Percentiles rank a stretch among this genome's conserved stretches.
Evolutionary conservation across 2,888 invertebrate species (phyloP).

Genomic region (Agriotes lineatus): DNA sequence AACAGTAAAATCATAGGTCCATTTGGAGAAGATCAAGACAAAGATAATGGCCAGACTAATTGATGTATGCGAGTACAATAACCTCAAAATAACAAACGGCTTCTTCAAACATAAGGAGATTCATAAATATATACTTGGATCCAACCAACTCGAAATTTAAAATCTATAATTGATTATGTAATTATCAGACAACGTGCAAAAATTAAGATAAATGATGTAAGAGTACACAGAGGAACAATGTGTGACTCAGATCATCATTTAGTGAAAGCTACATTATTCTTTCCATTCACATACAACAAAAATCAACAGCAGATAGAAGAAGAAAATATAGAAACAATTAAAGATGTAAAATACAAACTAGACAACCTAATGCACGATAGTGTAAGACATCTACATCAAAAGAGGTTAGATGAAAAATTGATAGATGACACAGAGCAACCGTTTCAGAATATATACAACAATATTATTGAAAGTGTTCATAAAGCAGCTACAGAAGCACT

Average conservation of each 20-base stretch:
- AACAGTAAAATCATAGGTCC: slow-evolving; percentile 6
- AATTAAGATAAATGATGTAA: slow-evolving; percentile 5
- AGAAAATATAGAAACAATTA: neutral
- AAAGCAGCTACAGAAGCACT: too few species aligned
- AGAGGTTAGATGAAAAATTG: slow-evolving; percentile 3
- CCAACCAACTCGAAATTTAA: slow-evolving; percentile 6
- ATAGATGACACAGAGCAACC: slow-evolving; percentile 5
- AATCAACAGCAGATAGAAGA: neutral
- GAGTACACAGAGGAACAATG: slow-evolving; percentile 5
- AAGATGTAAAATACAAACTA: slow-evolving; percentile 5
- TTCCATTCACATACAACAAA: neutral
- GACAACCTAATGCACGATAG: slow-evolving; percentile 1
- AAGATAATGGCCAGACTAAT: slow-evolving; percentile 3
- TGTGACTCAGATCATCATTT: neutral
- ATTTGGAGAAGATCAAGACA: slow-evolving; percentile 4
- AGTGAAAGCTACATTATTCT: slow-evolving; percentile 2
- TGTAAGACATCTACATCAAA: slow-evolving; percentile 1
- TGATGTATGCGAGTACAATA: neutral
- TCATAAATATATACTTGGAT: neutral
- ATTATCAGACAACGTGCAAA: neutral
- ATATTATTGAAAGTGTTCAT: neutral
- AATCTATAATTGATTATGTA: slow-evolving; percentile 14
- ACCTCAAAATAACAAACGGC: slow-evolving; percentile 6
- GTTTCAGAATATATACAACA: slow-evolving; percentile 7
- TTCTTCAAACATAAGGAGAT: neutral